phyloP scores from a whole-genome alignment of 2,888 invertebrate species.

The Odontomyia ornata region DNA sequence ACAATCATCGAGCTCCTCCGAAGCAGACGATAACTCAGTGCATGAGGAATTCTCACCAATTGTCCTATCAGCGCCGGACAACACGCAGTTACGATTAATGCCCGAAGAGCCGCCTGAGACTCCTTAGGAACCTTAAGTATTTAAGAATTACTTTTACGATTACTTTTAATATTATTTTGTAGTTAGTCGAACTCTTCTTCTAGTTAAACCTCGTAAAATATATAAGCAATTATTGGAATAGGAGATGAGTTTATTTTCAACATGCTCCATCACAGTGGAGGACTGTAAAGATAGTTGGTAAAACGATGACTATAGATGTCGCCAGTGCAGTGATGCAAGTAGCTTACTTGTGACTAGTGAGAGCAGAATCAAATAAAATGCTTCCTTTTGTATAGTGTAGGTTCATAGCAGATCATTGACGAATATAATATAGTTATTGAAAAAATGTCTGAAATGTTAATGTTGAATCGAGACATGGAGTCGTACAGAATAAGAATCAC shows the following conservation, averaged over 20 bases:
- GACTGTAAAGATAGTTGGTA: neutral
- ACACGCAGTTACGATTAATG: conserved; percentile 60
- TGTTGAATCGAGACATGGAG: neutral
- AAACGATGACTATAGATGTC: neutral
- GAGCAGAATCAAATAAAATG: neutral
- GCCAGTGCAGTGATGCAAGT: neutral
- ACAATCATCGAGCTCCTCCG: conserved; percentile 37
- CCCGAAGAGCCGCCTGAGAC: conserved; percentile 64
- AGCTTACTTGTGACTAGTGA: neutral
- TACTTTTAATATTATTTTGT: conserved; percentile 40
- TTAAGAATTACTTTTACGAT: conserved; percentile 36
- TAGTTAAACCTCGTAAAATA: conserved; percentile 36
- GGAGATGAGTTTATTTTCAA: neutral
- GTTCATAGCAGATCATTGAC: neutral
- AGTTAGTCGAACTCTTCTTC: conserved; percentile 35
- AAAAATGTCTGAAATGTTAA: neutral
- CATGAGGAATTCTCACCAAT: conserved; percentile 60
- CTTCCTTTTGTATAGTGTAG: neutral
- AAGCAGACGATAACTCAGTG: conserved; percentile 60
- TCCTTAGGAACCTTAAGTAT: conserved; percentile 53
- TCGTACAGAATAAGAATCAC: neutral
- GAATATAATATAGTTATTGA: no score
- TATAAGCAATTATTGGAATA: conserved; percentile 30
- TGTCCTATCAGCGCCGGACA: conserved; percentile 55
- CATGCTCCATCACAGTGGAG: neutral